These are phyloP conservation scores for Ictidomys tridecemlineatus DNA, from an alignment of 2,113 vertebrate genomes.

Conservation along the genomic window DNA sequence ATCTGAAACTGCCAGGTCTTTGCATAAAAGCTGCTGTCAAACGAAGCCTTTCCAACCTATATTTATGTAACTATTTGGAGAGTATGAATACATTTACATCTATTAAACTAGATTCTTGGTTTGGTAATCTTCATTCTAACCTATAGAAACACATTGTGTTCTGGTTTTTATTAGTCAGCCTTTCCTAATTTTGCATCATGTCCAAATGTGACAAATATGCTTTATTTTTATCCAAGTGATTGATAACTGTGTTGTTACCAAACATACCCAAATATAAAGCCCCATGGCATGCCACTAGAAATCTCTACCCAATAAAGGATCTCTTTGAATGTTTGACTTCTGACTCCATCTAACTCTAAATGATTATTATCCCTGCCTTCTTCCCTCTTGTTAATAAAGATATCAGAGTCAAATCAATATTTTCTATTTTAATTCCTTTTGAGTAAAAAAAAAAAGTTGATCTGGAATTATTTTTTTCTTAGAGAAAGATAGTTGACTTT, in stretches of 20 bases:
- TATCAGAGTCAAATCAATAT: background rate
- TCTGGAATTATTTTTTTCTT: background rate
- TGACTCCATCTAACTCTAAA: background rate
- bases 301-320: background rate
- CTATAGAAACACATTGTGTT: background rate
- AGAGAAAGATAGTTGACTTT: background rate
- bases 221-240: conserved; percentile 3
- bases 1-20: background rate
- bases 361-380: background rate
- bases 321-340: background rate
- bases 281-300: background rate
- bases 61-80: background rate
- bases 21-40: background rate
- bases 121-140: conserved; percentile 4
- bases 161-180: conserved; percentile 33
- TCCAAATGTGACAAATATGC: conserved; percentile 13
- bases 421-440: background rate
- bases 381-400: conserved; percentile 1
- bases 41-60: background rate
- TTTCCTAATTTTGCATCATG: conserved; percentile 6
- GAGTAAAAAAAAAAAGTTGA: background rate
- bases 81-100: conserved; percentile 44
- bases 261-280: background rate
- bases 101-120: conserved; percentile 7
- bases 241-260: background rate